Percentiles rank a stretch among this genome's conserved stretches.
Evolutionary conservation across 2,113 vertebrate genomes (phyloP).

Genomic region (Silurus meridionalis): DNA sequence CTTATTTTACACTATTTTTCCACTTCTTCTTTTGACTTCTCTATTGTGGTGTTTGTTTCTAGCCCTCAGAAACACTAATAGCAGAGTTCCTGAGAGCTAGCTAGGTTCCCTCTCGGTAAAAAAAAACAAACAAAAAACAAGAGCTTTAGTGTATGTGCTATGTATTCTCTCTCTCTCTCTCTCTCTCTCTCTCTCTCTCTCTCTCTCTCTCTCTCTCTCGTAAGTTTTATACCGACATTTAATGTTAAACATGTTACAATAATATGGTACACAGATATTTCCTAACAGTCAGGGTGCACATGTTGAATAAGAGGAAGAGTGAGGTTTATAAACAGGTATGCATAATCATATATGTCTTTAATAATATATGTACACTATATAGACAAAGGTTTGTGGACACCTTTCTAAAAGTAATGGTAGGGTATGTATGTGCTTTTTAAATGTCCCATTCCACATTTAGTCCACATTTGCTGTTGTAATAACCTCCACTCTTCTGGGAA

Average conservation of each 20-base stretch:
- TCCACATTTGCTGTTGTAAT: too few species aligned
- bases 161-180: neutral
- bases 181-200: too few species aligned
- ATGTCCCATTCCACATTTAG: too few species aligned
- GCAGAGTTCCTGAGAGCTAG: neutral
- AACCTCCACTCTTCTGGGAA: too few species aligned
- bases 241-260: too few species aligned
- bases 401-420: too few species aligned
- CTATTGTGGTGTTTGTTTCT: neutral
- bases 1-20: constrained; percentile 1
- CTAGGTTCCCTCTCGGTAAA: neutral
- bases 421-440: too few species aligned
- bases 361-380: too few species aligned
- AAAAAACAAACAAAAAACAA: neutral
- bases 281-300: neutral
- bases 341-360: neutral
- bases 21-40: constrained; percentile 22
- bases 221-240: too few species aligned
- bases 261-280: neutral
- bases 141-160: neutral
- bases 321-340: neutral
- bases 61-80: neutral
- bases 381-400: too few species aligned
- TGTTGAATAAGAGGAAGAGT: neutral
- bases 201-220: too few species aligned